These are phyloP conservation scores for Pteruthius melanotis DNA, from an alignment of 2,113 vertebrate species.

Conservation along the genomic window DNA sequence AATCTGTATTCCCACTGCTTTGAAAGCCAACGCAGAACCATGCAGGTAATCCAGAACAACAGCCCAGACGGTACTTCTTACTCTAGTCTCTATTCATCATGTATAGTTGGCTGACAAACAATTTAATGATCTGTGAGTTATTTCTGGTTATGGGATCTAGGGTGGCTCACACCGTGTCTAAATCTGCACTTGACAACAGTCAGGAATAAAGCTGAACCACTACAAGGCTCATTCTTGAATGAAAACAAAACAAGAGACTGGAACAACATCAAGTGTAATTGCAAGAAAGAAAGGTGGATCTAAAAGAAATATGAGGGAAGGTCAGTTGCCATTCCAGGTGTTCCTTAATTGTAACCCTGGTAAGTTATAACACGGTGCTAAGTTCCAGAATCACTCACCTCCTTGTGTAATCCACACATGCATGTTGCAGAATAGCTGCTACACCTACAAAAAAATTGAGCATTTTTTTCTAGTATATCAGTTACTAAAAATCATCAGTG, in stretches of 20 bases:
- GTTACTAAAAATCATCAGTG: neutral
- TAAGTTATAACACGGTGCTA: neutral
- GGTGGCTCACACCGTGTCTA: neutral
- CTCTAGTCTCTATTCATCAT: neutral
- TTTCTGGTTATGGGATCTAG: neutral
- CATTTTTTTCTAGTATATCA: neutral
- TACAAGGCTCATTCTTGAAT: neutral
- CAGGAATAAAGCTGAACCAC: neutral
- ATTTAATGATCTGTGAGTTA: neutral
- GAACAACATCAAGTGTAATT: neutral
- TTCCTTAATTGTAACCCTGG: neutral
- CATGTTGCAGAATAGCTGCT: neutral
- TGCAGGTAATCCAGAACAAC: neutral
- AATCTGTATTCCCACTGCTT: neutral
- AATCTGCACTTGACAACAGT: neutral
- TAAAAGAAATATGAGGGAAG: neutral
- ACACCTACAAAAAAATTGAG: neutral
- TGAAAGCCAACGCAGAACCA: fast-evolving
- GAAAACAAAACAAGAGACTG: neutral
- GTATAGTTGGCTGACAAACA: fast-evolving
- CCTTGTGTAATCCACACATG: neutral
- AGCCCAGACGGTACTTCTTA: neutral
- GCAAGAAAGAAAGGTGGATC: neutral
- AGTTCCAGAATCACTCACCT: neutral
- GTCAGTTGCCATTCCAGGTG: neutral